Conservation (phyloP, 2,888 invertebrate species). For the Cataglyphis cursor region DNA sequence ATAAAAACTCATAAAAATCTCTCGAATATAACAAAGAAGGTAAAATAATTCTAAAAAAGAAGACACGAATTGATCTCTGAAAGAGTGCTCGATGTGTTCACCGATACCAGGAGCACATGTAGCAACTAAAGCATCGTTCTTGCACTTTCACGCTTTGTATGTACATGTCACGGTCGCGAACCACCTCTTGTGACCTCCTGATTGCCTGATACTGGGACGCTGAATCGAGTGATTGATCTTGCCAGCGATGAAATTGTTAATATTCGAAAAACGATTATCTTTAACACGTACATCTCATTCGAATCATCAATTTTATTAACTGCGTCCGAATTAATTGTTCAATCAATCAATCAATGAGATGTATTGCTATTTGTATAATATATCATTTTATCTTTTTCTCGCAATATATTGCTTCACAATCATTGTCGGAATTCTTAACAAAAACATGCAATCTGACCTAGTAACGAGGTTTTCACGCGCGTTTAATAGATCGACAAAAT, state of each 20-base stretch:
- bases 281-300: background rate
- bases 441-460: background rate
- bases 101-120: constrained; percentile 85
- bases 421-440: constrained; percentile 31
- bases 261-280: constrained; percentile 10
- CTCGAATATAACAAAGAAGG: background rate
- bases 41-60: background rate
- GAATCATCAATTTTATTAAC: background rate
- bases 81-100: constrained; percentile 83
- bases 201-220: constrained; percentile 78
- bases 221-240: constrained; percentile 70
- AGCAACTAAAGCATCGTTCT: constrained; percentile 53
- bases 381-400: constrained; percentile 13
- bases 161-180: constrained; percentile 79
- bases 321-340: background rate
- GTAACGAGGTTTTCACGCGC: constrained; percentile 7
- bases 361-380: background rate
- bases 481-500: constrained; percentile 13
- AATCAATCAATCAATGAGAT: constrained; percentile 22
- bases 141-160: constrained; percentile 62
- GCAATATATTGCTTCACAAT: background rate
- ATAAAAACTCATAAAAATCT: background rate
- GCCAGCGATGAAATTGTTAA: constrained; percentile 60
- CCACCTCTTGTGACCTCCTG: constrained; percentile 75
- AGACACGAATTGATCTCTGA: constrained; percentile 63